These are phyloP conservation scores for Brachionus sp. DNA, from an alignment of 1,140 invertebrate species.

Conservation along the genomic window DNA sequence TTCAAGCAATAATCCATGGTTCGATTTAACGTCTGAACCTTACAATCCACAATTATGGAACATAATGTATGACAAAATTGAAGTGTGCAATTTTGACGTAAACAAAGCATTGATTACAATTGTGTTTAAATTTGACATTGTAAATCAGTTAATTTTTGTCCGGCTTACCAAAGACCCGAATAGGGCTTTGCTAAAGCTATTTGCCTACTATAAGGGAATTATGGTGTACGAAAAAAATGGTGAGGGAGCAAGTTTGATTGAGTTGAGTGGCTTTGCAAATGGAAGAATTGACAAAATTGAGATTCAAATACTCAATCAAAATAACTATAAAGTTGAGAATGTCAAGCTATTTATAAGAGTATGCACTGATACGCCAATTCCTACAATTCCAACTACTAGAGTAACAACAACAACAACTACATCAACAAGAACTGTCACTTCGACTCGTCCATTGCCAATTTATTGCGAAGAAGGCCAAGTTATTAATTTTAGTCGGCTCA, in stretches of 20 bases:
- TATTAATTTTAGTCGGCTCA: background rate
- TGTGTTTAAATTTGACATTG: background rate
- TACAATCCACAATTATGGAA: background rate
- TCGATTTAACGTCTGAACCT: background rate
- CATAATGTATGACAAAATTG: background rate
- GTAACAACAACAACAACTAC: background rate
- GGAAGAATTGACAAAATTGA: background rate
- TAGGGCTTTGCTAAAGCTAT: background rate
- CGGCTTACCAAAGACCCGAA: background rate
- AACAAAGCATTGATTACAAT: background rate
- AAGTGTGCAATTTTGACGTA: background rate
- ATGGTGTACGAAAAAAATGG: background rate
- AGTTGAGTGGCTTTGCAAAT: background rate
- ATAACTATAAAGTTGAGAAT: background rate
- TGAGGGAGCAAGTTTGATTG: background rate
- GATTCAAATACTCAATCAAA: background rate
- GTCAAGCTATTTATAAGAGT: constrained; percentile 7
- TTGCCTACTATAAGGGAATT: background rate
- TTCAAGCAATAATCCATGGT: background rate
- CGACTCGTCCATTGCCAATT: background rate
- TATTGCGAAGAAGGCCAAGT: background rate
- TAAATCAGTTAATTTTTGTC: background rate
- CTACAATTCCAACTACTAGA: background rate
- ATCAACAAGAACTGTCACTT: background rate
- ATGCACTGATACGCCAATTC: background rate